These are phyloP conservation scores for Heterodera filipjevi DNA, from an alignment of 2,888 invertebrate genomes.

Conservation along the genomic window DNA sequence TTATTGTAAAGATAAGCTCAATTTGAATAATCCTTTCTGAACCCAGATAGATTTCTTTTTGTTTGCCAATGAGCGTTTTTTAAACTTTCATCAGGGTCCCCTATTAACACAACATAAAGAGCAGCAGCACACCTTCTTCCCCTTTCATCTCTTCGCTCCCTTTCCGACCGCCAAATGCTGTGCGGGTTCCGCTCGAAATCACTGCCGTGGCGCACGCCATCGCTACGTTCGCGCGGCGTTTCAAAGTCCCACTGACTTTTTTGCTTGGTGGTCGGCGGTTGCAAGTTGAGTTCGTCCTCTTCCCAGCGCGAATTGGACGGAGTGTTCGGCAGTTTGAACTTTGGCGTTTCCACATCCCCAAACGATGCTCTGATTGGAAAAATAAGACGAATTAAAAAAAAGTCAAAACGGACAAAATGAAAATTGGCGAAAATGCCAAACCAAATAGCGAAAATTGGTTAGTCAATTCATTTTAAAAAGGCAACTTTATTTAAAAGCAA, in stretches of 20 bases:
- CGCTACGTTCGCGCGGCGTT: slow-evolving; percentile 73
- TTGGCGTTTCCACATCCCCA: slow-evolving; percentile 47
- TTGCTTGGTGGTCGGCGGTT: slow-evolving; percentile 35
- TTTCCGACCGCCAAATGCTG: slow-evolving; percentile 55
- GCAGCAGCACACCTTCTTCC: slow-evolving; percentile 13
- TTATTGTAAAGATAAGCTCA: no score
- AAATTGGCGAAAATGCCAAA: no score
- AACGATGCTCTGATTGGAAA: neutral
- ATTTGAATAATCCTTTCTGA: no score
- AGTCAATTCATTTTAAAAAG: neutral
- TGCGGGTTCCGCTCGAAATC: slow-evolving; percentile 68
- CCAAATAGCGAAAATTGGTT: no score
- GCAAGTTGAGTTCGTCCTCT: slow-evolving; percentile 43
- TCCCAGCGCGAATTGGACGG: slow-evolving; percentile 61
- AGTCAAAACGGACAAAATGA: no score
- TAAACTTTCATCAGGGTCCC: no score
- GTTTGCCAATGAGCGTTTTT: no score
- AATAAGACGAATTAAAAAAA: no score
- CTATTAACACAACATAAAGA: no score
- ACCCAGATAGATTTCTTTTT: no score
- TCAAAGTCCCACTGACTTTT: slow-evolving; percentile 87
- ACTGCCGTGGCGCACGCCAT: neutral
- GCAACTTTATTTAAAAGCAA: slow-evolving; percentile 1
- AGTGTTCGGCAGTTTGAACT: slow-evolving; percentile 58
- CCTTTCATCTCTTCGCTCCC: slow-evolving; percentile 43